Percentiles rank a stretch among this genome's conserved stretches.
Conservation (phyloP, 2,888 invertebrate species). For the Nasonovia ribisnigri region DNA sequence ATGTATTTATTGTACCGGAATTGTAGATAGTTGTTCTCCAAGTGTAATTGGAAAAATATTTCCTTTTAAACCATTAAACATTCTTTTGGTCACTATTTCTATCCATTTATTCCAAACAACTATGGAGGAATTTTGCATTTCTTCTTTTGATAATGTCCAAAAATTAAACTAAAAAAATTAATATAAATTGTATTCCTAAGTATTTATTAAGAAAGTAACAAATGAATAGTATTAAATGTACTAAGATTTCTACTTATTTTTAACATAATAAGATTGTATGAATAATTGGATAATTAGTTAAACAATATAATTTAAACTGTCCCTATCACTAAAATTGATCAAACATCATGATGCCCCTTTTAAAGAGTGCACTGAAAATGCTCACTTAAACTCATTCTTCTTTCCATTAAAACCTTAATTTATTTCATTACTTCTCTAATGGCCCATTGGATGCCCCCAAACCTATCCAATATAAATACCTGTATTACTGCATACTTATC, state of each 20-base stretch:
- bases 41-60: constrained; percentile 60
- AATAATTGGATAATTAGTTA: too few species aligned
- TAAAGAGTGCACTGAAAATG: background rate
- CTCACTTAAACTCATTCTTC: background rate
- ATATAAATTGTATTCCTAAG: background rate
- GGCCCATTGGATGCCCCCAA: background rate
- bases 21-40: constrained; percentile 57
- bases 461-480: background rate
- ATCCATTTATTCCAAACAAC: constrained; percentile 55
- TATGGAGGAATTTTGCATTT: constrained; percentile 45
- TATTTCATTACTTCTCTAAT: background rate
- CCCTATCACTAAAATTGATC: background rate
- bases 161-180: constrained; percentile 54
- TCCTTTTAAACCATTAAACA: constrained; percentile 50
- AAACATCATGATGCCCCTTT: background rate
- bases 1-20: constrained; percentile 39
- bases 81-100: constrained; percentile 32
- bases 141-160: constrained; percentile 56
- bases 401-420: background rate
- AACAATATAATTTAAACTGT: background rate
- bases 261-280: too few species aligned
- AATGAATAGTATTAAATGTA: background rate
- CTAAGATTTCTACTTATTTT: background rate
- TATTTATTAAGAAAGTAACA: background rate
- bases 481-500: background rate